These are phyloP conservation scores for Ibycter americanus DNA, from an alignment of 2,797 vertebrate genomes.

Conservation along the genomic window DNA sequence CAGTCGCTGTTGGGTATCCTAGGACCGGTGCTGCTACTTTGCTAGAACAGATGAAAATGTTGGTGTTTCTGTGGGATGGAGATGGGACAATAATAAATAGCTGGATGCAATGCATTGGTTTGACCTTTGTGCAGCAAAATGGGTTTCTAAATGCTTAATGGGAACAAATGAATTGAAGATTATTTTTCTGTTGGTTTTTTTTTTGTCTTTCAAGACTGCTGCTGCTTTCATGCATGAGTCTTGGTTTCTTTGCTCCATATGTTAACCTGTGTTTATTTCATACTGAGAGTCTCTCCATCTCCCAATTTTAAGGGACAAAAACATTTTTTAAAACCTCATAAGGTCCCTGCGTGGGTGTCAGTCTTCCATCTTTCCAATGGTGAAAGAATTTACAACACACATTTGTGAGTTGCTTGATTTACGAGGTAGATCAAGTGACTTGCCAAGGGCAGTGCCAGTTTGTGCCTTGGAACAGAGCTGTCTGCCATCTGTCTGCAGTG, in stretches of 20 bases:
- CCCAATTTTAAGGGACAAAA: neutral
- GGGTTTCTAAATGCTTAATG: neutral
- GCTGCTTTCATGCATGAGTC: neutral
- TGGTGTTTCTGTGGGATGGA: neutral
- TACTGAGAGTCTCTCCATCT: neutral
- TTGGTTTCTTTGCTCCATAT: neutral
- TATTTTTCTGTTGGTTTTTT: neutral
- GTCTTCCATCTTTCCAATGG: neutral
- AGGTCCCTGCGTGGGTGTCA: neutral
- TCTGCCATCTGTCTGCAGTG: neutral
- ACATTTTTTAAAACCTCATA: neutral
- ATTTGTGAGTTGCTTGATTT: accelerated
- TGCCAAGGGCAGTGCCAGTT: neutral
- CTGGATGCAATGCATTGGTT: neutral
- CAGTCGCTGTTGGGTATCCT: neutral
- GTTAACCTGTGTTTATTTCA: neutral
- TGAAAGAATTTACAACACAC: neutral
- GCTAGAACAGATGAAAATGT: neutral
- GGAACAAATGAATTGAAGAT: neutral
- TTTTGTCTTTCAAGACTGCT: neutral
- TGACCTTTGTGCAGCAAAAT: neutral
- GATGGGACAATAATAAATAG: neutral
- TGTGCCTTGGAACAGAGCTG: neutral
- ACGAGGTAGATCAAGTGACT: neutral
- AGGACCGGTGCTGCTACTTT: neutral